Base-by-base conservation (phyloP, 2,797 vertebrate species). In the Darevskia nairensis region DNA sequence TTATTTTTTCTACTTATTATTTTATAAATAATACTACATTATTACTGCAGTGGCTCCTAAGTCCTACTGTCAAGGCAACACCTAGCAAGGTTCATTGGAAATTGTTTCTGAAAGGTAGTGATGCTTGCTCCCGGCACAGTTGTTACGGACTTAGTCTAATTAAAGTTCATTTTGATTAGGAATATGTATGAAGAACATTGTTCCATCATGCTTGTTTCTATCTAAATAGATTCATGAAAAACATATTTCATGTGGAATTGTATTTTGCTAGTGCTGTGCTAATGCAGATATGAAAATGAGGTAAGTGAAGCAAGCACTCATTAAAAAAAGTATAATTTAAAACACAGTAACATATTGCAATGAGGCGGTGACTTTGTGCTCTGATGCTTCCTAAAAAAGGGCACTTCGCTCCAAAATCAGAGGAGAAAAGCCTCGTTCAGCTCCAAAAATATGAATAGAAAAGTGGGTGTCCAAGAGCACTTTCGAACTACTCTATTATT, bases 101-200 rank as follows among this genome's bases (percentile, higher is more conserved):
- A 68, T 85, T 85, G 41, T 80, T 89, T 85, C 69, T 68, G 83
- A 91, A 93, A 92, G 19, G 32, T 87, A 59, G 69, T 0, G 0
- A 86, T 80, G 68, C 85, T 90, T 90, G 71, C 88, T 46, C 19
- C 39, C 27, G 55, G 91, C 90, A 90, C 86, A 94, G 85, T 76
- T 92, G 80, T 84, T 93, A n/a, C 21, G 92, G 66, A 89, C 86
- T 88, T 90, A 80, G 68, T 84, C 59, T 93, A 88, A 94, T 93
- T 92, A 90, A 87, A 92, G 59, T 71, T 91, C 59, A 3, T 87
- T 91, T 94, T 95, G 59, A 75, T 86, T 86, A 59, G 64, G 92
- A 90, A 82, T 89, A 29, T 66, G 87, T 88, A 89, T 83, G 29
- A 87, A 86, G 59, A 86, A 41, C 82, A 89, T 0, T 74, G 0